Conservation (phyloP, 2,797 vertebrate species). For the Arnoldichthys spilopterus region DNA sequence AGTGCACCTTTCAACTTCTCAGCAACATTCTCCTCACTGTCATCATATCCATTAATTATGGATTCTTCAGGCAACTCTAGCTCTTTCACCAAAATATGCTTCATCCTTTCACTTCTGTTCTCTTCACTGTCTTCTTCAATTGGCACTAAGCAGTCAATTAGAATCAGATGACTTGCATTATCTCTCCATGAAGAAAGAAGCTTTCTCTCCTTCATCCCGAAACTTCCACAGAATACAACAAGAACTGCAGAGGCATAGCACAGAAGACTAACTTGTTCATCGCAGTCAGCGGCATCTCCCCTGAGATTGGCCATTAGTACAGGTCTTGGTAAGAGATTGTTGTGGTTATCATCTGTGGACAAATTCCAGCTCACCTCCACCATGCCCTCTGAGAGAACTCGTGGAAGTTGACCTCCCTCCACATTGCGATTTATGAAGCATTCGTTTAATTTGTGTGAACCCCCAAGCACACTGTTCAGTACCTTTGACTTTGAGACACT, state of each 20-base stretch:
- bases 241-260: constrained; percentile 78
- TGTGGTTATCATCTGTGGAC: constrained; percentile 67
- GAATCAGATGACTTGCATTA: constrained; percentile 63
- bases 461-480: constrained; percentile 76
- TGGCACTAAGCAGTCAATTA: constrained; percentile 67
- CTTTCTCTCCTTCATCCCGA: constrained; percentile 71
- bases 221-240: constrained; percentile 79
- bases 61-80: constrained; percentile 60
- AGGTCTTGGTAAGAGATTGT: constrained; percentile 74
- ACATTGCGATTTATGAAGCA: constrained; percentile 80
- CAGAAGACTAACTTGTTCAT: constrained; percentile 75
- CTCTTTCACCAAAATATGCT: constrained; percentile 58
- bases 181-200: constrained; percentile 66
- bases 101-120: constrained; percentile 51
- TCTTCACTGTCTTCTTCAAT: constrained; percentile 48
- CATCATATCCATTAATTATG: constrained; percentile 60
- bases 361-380: constrained; percentile 83
- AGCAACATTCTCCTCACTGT: constrained; percentile 66
- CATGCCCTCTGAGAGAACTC: constrained; percentile 74
- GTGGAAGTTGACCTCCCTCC: constrained; percentile 72
- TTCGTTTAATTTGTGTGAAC: constrained; percentile 59
- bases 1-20: constrained; percentile 60
- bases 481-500: constrained; percentile 82
- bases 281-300: constrained; percentile 75
- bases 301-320: constrained; percentile 80